These are phyloP conservation scores for Astyanax mexicanus DNA, from an alignment of 2,797 vertebrate species.

Conservation along the genomic window DNA sequence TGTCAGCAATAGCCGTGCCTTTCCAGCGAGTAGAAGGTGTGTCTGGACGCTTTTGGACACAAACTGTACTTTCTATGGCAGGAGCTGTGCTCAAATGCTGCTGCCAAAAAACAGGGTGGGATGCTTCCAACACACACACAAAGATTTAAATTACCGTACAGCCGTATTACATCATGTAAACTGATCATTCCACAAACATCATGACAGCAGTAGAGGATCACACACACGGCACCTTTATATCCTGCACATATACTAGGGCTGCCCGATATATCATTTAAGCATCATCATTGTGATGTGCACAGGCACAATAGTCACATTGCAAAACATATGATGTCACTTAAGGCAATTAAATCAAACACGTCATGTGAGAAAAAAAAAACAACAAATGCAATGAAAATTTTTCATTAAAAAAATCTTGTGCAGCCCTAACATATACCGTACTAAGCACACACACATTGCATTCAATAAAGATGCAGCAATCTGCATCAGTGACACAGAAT, in stretches of 20 bases:
- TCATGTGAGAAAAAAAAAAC: no score
- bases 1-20: not conserved
- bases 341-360: no score
- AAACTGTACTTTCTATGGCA: not conserved
- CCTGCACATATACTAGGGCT: conserved; percentile 4
- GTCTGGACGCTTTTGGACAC: not conserved
- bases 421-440: no score
- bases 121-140: conserved; percentile 1
- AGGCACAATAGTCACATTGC: no score
- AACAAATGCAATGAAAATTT: no score
- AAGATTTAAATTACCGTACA: not conserved
- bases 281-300: no score
- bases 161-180: not conserved
- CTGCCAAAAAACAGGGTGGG: not conserved
- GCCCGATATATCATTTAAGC: no score
- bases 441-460: no score
- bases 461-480: no score
- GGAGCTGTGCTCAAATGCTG: not conserved
- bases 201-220: not conserved
- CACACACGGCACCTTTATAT: not conserved
- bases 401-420: no score
- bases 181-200: conserved; percentile 20
- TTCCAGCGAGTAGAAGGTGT: not conserved
- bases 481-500: no score
- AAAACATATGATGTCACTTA: no score